Percentiles rank a stretch among this genome's conserved stretches.
Conservation (phyloP, 37 sponge, comb jelly and placozoan genomes). For the Ianthella basta region DNA sequence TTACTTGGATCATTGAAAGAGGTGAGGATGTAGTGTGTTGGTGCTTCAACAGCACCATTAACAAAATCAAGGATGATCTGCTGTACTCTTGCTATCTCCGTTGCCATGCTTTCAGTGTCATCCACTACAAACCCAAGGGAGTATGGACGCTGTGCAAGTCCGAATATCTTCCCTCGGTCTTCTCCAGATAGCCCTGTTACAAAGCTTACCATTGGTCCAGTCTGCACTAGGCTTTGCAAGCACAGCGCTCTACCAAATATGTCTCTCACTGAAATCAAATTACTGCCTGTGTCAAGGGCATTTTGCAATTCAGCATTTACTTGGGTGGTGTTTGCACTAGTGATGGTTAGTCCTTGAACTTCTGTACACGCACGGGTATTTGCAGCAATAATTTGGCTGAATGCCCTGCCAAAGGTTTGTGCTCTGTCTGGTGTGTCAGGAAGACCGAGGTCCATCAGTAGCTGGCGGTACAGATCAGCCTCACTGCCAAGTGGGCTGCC, state of each 20-base stretch:
- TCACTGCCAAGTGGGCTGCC: not conserved
- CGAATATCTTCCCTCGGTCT: slow-evolving; percentile 23
- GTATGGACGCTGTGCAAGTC: not conserved
- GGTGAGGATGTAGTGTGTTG: slow-evolving; percentile 25
- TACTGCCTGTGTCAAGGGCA: not conserved
- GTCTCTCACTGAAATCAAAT: not conserved
- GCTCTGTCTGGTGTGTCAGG: not conserved
- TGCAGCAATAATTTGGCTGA: not conserved
- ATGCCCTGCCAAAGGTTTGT: not conserved
- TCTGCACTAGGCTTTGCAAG: not conserved
- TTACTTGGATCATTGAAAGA: slow-evolving; percentile 44
- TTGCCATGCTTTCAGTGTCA: slow-evolving; percentile 36
- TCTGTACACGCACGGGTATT: not conserved
- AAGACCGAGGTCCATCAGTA: not conserved
- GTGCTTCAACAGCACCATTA: not conserved
- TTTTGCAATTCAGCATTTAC: not conserved
- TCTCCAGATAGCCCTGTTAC: not conserved
- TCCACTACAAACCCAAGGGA: slow-evolving; percentile 35
- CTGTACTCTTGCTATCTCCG: slow-evolving; percentile 20
- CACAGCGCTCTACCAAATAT: not conserved
- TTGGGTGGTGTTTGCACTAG: not conserved
- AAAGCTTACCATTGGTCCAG: not conserved
- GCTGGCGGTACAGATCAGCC: slow-evolving; percentile 3
- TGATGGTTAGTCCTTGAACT: not conserved
- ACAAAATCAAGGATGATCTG: slow-evolving; percentile 15